Base-by-base conservation (phyloP, 2,113 vertebrate genomes). In the Sinocyclocheilus anophthalmus region DNA sequence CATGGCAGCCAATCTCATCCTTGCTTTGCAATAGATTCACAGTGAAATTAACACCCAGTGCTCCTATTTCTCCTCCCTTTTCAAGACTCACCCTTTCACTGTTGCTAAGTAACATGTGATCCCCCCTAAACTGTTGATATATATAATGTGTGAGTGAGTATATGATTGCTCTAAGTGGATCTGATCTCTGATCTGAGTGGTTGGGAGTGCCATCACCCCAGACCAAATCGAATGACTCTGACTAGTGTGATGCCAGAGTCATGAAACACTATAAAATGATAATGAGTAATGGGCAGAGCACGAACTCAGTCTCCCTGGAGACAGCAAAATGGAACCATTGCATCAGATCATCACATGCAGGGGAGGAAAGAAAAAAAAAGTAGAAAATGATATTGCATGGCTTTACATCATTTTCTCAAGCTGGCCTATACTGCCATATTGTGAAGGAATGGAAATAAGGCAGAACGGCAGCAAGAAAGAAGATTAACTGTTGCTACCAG, bases 331-430 rank as follows among this genome's bases (percentile, higher is more conserved):
- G 78, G 65, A 87, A 87, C 72, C 57, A 57, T 80, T 88, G 84
- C 87, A 88, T 89, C 90, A 92, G 67, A 76, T 80, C 24, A 76
- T 80, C 39, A 83, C n/a, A 81, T 42, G 14, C 53, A 53, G 53
- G 10, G 13, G 24, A 20, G 33, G 65, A 24, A 24, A 16, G 7
- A n/a, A 61, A 73, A 81, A 77, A 72, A 76, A 77, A 72, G 30
- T 1, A 8, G 45, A 55, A 55, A 63, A 73, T 67, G 18, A 53
- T 82, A 72, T 92, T 91, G 87, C 90, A 84, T 39, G 53, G 67
- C 42, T 90, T 91, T 91, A 88, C 90, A 91, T 90, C 89, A 92
- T 87, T 87, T 84, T 75, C n/a, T 85, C 70, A 87, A 55, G 30
- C 50, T 45, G 59, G 50, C 67, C 33, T 81, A 59, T 50, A 50